Conservation (phyloP, 2,113 vertebrate species). For the Indicator indicator region DNA sequence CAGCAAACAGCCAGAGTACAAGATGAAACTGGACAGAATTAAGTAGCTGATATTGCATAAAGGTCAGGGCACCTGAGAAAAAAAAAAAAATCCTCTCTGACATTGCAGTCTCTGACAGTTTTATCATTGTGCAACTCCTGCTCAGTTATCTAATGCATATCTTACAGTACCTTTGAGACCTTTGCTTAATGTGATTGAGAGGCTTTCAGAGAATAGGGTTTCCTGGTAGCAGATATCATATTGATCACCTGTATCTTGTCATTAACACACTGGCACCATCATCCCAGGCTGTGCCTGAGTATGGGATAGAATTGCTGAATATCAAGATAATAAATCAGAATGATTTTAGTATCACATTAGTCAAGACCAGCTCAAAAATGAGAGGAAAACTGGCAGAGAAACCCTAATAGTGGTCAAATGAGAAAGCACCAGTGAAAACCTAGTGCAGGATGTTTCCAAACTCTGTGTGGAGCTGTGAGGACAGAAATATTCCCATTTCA, state of each 20-base stretch:
- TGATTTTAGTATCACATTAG: background rate
- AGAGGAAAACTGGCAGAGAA: background rate
- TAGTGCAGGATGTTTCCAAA: background rate
- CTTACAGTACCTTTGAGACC: background rate
- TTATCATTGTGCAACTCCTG: background rate
- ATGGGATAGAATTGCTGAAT: background rate
- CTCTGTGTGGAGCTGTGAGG: background rate
- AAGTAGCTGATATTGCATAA: background rate
- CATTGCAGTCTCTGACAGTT: background rate
- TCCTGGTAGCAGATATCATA: conserved; percentile 9
- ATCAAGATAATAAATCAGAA: background rate
- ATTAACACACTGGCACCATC: background rate
- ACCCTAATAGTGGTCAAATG: background rate
- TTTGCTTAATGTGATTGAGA: background rate
- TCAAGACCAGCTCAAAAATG: background rate
- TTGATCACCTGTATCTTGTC: background rate
- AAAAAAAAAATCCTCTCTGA: background rate
- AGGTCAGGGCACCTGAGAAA: background rate
- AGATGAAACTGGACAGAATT: background rate
- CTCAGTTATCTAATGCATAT: background rate
- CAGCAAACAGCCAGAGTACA: background rate
- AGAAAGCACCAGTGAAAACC: background rate
- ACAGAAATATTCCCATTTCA: background rate
- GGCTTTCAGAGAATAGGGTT: background rate
- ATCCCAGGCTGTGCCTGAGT: background rate